Base-by-base conservation (phyloP, 2,113 vertebrate species). In the Chiloscyllium plagiosum region DNA sequence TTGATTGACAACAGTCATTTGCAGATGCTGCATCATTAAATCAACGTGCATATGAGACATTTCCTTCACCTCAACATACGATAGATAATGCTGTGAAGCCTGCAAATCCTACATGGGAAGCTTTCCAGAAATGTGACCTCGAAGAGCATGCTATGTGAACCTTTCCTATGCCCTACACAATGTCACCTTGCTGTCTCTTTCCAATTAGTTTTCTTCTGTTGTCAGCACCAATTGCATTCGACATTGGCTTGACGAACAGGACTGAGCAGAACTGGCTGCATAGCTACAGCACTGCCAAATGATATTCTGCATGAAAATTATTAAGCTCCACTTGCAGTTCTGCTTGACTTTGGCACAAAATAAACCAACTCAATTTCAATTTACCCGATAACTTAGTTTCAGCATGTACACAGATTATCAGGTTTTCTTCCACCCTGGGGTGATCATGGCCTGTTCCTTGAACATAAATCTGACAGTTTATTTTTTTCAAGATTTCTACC, bases 1-100 rank as follows among this genome's bases (percentile, higher is more conserved):
- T 66, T 93, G 89, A 93, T 93, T 93, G 89, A 93, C 89, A 93
- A 93, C 61, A 66, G 17, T 93, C 61, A 17, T 65, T 93, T 20
- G n/a, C 61, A 93, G 89, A 66, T 93, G 22, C 89, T 93, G 61
- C 33, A 68, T 66, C 89, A 93, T 93, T 66, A 93, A 93, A 93
- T 93, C 33, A 93, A 65, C 66, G 65, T 93, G 89, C 89, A 93
- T 93, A 93, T 65, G 65, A 66, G 61, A 68, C 89, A 37, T 93
- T 42, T n/a, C 89, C 61, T 66, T 93, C 89, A 37, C 61, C 61
- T 87, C 85, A 47, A 93, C 89, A 8, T 33, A 93, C 37, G 93
- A 94, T 94, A 13, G 61, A 69, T 69, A 94, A 94, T 94, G 92
- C 68, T 69, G n/a, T 70, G 65, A 70, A 94, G 93, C 92, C 65